Base-by-base conservation (phyloP, 2,113 vertebrate species). In the Aplodontia rufa region DNA sequence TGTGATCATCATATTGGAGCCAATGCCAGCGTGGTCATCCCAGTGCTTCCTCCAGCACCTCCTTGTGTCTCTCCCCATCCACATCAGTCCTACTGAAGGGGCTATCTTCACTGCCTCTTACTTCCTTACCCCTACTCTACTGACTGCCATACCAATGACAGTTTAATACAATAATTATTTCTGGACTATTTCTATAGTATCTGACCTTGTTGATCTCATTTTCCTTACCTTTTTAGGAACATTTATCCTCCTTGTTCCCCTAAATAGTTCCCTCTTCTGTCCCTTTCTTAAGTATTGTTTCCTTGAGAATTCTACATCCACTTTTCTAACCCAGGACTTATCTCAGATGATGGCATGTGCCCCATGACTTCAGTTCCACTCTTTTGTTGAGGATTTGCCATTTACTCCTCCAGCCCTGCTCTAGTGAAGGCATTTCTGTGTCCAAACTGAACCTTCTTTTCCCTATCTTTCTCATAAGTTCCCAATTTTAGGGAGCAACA, bases 361-460 rank as follows among this genome's bases (percentile, higher is more conserved):
- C 47, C 40, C 26, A 1, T 60, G n/a, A 30, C 49, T 74, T 92
- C 45, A 42, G 16, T 71, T 81, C 53, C 40, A 24, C 1, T 30
- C 42, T 45, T 6, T 14, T 30, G n/a, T 28, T 87, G 42, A 68
- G 80, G 28, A 40, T 28, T 35, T 4, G 11, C 11, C 32, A 28
- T 66, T 60, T 72, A 5, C 9, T 55, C 82, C 82, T 91, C 35
- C 30, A 93, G 37, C 12, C 35, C 68, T 47, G 49, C 28, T 91
- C 22, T 71, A 68, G n/a, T 8, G 24, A 83, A 58, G 45, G 14
- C 62, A 47, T 8, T 3, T 71, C 45, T 87, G 1, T 1, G 26
- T 76, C 85, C 49, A 96, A 85, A 93, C 1, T 53, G n/a, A 72
- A 78, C 20, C 35, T 85, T 90, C 84, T 69, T 20, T 83, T 66